Conservation (phyloP, 2,797 vertebrate species). For the Prunella strophiata region DNA sequence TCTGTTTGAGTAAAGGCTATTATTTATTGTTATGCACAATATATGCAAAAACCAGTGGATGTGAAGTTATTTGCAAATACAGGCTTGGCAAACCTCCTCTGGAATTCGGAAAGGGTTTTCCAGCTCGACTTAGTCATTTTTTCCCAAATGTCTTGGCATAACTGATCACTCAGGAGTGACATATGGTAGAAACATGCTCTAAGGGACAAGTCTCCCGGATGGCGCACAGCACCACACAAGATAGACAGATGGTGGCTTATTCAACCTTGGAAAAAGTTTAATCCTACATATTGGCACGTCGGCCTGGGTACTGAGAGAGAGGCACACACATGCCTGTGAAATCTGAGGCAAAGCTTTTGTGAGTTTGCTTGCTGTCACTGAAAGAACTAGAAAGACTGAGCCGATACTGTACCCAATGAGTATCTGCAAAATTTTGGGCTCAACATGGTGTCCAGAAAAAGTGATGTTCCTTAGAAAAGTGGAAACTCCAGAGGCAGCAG, state of each 20-base stretch:
- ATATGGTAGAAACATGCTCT: slow-evolving; percentile 87
- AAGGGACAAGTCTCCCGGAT: slow-evolving; percentile 84
- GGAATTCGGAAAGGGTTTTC: slow-evolving; percentile 71
- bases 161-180: slow-evolving; percentile 77
- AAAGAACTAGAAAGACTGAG: not conserved
- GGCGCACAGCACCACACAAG: slow-evolving; percentile 76
- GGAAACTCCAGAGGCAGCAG: not conserved
- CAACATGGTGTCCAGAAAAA: not conserved
- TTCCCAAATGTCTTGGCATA: slow-evolving; percentile 70
- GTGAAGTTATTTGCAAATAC: slow-evolving; percentile 31
- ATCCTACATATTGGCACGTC: slow-evolving; percentile 73
- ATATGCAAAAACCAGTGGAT: not conserved
- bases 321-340: slow-evolving; percentile 50
- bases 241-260: slow-evolving; percentile 89
- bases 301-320: slow-evolving; percentile 54
- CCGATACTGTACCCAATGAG: not conserved
- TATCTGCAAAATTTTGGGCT: not conserved
- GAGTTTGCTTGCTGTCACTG: slow-evolving; percentile 29
- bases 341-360: slow-evolving; percentile 52
- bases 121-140: slow-evolving; percentile 64
- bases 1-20: not conserved
- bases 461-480: not conserved
- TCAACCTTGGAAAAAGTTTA: slow-evolving; percentile 84
- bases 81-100: slow-evolving; percentile 52
- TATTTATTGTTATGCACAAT: not conserved